Base-by-base conservation (phyloP, 1,140 invertebrate genomes). In the Zaprionus tsacasi region DNA sequence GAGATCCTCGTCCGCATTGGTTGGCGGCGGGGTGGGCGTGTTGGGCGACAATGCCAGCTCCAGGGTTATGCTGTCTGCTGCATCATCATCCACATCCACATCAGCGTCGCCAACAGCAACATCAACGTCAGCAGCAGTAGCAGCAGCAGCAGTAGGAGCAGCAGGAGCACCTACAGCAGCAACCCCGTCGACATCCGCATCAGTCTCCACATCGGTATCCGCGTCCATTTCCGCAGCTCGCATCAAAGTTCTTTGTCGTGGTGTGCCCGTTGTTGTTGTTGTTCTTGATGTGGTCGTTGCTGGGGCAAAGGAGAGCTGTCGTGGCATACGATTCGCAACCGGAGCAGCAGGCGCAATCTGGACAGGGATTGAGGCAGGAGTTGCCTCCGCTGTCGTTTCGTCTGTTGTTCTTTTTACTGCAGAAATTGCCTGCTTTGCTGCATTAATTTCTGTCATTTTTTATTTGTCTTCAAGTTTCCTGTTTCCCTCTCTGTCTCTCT, bases 1-100 rank as follows among this genome's bases (percentile, higher is more conserved):
- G 25, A 88, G 56, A 65, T 87, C 83, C 59, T 87, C 85, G 59
- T 89, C 77, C 10, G 70, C 77, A 43, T 68, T 71, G 55, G 73
- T 83, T 33, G 80, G 85, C 55, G 83, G 81, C n/a, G 83, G 85
- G n/a, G 83, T 83, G 56, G 83, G 81, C 36, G 85, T 83, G 25
- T 79, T 78, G 17, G 83, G 80, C 21, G 82, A 88, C 30, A 88
- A 43, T 43, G 85, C 83, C 81, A 88, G 52, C 36, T 88, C 83
- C 65, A 89, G 59, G 38, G 83, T 88, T 27, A 88, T 88, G 57
- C 83, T 88, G 63, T 88, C 83, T 35, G 83, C 85, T 15, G 83
- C 73, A 83, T 88, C 73, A 80, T 88, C 82, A 54, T 87, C 83
- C 7, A 54, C 79, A 25, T 88, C 77, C 15, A 27, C 77, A 58